phyloP scores from a whole-genome alignment of 1,140 invertebrate genomes.

The Drosophila athabasca region DNA sequence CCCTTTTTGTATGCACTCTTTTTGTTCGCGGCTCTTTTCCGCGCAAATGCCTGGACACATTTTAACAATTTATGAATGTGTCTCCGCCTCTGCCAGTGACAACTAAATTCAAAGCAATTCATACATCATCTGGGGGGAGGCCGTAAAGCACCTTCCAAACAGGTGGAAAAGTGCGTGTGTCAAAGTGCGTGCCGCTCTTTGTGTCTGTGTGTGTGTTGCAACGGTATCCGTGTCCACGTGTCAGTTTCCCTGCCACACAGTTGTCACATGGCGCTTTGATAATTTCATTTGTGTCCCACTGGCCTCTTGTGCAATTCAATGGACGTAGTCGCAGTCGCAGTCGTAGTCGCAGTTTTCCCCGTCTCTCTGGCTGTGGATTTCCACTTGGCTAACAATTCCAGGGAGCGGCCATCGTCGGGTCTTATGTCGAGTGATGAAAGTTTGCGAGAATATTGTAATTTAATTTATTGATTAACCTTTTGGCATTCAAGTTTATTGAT shows the following conservation, averaged over 20 bases:
- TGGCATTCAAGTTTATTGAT: neutral
- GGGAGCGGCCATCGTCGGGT: constrained; percentile 4
- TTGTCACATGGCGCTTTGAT: constrained; percentile 74
- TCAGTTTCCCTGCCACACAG: constrained; percentile 58
- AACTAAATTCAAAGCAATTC: constrained; percentile 83
- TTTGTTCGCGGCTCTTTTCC: constrained; percentile 18
- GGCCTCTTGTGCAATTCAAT: constrained; percentile 56
- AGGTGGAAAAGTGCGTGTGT: constrained; percentile 74
- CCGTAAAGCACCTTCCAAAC: too few species aligned
- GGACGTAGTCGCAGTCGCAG: neutral
- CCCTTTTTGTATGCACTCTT: constrained; percentile 7
- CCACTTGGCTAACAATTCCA: neutral
- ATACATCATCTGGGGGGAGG: constrained; percentile 55
- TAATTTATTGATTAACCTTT: constrained; percentile 11
- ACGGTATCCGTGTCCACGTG: constrained; percentile 56
- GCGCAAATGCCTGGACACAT: constrained; percentile 61
- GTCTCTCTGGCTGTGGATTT: constrained; percentile 18
- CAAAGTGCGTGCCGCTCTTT: constrained; percentile 78
- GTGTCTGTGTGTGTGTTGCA: constrained; percentile 22
- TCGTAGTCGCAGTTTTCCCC: constrained; percentile 3
- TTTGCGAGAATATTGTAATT: neutral
- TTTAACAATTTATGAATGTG: constrained; percentile 79
- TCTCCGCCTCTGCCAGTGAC: constrained; percentile 52
- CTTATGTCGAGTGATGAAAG: constrained; percentile 9
- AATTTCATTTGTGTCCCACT: constrained; percentile 72